Evolutionary conservation across 2,888 invertebrate genomes (phyloP).

Genomic region (Seira musarum): DNA sequence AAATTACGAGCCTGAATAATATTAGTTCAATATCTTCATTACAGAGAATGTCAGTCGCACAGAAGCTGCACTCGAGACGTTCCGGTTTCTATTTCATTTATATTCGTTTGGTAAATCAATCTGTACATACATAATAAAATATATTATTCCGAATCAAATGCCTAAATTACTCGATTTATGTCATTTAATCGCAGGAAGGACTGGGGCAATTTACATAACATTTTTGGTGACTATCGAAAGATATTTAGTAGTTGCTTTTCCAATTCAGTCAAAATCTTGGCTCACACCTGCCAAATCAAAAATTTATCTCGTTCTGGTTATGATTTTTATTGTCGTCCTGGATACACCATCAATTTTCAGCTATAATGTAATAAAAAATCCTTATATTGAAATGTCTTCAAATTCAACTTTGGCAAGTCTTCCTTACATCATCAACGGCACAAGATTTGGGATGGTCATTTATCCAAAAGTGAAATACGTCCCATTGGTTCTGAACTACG

Average conservation of each 20-base stretch:
- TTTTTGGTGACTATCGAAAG: constrained; percentile 51
- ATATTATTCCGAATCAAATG: too few relatives aligned
- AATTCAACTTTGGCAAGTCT: constrained; percentile 30
- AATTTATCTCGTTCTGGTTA: constrained; percentile 23
- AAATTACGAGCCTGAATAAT: background rate
- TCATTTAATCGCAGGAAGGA: too few relatives aligned
- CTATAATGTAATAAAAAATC: constrained; percentile 23
- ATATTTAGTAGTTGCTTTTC: constrained; percentile 49
- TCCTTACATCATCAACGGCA: constrained; percentile 44
- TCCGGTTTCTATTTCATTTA: background rate
- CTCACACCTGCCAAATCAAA: constrained; percentile 31
- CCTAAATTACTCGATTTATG: too few relatives aligned
- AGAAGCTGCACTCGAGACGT: background rate
- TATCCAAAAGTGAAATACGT: constrained; percentile 32
- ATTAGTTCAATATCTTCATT: background rate
- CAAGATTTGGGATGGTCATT: constrained; percentile 28
- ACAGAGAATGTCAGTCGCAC: constrained; percentile 28
- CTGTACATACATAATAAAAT: too few relatives aligned
- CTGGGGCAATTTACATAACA: constrained; percentile 56
- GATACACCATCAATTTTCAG: constrained; percentile 54
- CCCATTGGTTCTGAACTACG: constrained; percentile 51
- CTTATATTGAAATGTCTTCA: background rate
- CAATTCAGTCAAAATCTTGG: constrained; percentile 48
- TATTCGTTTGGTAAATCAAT: constrained; percentile 25
- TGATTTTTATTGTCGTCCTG: constrained; percentile 37